Evolutionary conservation across 1,140 invertebrate genomes (phyloP), one percentile per base, ranked within the genome.

Genomic region (Heliconius nattereri): DNA sequence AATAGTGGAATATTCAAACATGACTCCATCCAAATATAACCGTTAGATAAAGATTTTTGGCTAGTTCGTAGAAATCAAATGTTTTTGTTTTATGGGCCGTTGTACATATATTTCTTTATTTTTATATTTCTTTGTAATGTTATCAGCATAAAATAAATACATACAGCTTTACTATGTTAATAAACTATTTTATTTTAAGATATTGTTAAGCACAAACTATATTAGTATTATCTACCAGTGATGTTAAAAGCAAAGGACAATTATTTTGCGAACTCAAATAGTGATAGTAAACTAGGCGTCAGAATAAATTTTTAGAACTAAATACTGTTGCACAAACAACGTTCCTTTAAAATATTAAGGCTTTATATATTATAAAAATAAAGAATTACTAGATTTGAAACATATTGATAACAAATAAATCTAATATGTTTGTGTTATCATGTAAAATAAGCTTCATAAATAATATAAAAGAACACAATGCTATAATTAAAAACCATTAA

Each of bases 391-490:
- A 66, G 13, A 66, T 66, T 66, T 66, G 23, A 11, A 66, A 29
- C 5, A 19, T 23, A 60, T 29, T 13, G 60, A 66, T 66, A 66
- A 26, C 60, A 60, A 60, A 5, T 60, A 23, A 60, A 23, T 3
- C 11, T 16, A 66, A 29, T n/a, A 60, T 26, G n/a, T 16, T 60
- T 23, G 7, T 60, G 23, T 60, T 60, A 66, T 26, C 9, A 66
- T 13, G 11, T 29, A 66, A 13, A 29, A 19, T 66, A 66, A 66
- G 60, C 60, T 13, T 66, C 60, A 71, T 70, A 66, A 73, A 74
- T 79, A 80, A 73, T 83, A 79, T 60, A 11, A 66, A 66, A 80
- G 81, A 80, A 72, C 79, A 80, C 37, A 76, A 76, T 70, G 78
- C 32, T 66, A 20, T 35, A 73, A 73, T 29, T 32, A 26, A 80